Evolutionary conservation across 2,797 vertebrate genomes (phyloP), one percentile per base, ranked within the genome.

Genomic region (Phataginus tetradactyla): DNA sequence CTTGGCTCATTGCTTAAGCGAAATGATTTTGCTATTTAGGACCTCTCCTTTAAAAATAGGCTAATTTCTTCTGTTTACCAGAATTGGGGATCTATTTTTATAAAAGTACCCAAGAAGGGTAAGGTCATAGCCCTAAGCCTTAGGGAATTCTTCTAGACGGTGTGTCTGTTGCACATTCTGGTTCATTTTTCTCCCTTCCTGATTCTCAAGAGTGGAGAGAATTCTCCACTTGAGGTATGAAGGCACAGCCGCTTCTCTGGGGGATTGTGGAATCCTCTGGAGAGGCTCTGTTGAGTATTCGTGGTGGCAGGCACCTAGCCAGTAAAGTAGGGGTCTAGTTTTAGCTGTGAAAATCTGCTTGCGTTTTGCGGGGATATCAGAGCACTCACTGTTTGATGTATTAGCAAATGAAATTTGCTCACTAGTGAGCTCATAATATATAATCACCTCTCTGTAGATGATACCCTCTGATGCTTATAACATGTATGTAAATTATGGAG

Each of bases 1-100:
- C 91, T 94, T 97, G 97, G 97, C 96, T 98, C 97, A 97, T 96
- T 96, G 97, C 94, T 97, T 97, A 97, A 95, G 93, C 72, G 92
- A 97, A 97, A 97, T 97, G 96, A 96, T 93, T 88, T 96, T 74
- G 77, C 89, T 96, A 96, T 93, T 97, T 97, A 96, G 96, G 75
- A 94, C 51, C 39, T 80, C 92, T 96, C 72, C 86, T 95, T 97
- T 90, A 96, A 96, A 97, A 98, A 97, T 42, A 97, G 89, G 91
- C 92, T 95, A 93, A 97, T 97, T 95, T 95, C 87, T 72, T 95
- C 79, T 90, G 64, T 96, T 97, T 97, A 96, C 93, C 86, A 97
- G 96, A 96, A 97, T 53, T 93, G 66, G 59, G 90, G 86, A 81
- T 86, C 72, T 96, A 95, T 96, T 96, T 97, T 97, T 94, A 96